Conservation (phyloP, 2,113 vertebrate species). For the Triplophysa siluroides region DNA sequence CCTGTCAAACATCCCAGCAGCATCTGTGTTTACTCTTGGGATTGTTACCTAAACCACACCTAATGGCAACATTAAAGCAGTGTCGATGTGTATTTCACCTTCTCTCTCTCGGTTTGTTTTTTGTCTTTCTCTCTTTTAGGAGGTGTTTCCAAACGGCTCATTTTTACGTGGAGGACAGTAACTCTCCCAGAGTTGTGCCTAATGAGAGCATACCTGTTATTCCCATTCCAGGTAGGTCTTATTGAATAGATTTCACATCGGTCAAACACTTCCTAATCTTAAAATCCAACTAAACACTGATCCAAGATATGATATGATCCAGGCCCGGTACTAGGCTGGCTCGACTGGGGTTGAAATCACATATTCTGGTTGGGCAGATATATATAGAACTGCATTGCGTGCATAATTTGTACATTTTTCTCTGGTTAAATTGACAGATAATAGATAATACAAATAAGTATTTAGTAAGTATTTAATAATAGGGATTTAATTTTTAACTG, state of each 20-base stretch:
- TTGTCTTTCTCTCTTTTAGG: constrained; percentile 67
- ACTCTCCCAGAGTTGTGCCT: constrained; percentile 85
- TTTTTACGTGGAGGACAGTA: constrained; percentile 94
- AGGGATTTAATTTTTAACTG: too few species aligned
- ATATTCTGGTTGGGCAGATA: too few species aligned
- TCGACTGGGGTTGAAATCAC: too few species aligned
- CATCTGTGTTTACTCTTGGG: constrained; percentile 55
- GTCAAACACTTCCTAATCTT: background rate
- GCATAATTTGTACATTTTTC: too few species aligned
- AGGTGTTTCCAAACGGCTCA: constrained; percentile 96
- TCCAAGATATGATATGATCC: background rate
- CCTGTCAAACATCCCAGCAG: constrained; percentile 17
- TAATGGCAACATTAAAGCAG: constrained; percentile 1
- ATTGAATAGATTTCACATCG: background rate
- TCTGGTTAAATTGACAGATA: too few species aligned
- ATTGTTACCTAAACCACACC: constrained; percentile 27
- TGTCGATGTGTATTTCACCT: background rate
- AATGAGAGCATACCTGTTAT: constrained; percentile 88
- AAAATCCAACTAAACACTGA: background rate
- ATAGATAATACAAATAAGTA: too few species aligned
- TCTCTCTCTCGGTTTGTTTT: constrained; percentile 30
- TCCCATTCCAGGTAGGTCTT: constrained; percentile 87
- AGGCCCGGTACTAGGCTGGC: too few species aligned
- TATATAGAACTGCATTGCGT: too few species aligned
- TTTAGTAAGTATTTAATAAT: too few species aligned